Percentiles rank a stretch among this genome's conserved stretches.
Evolutionary conservation across 2,888 invertebrate genomes (phyloP).

Genomic region (Phengaris alcon): DNA sequence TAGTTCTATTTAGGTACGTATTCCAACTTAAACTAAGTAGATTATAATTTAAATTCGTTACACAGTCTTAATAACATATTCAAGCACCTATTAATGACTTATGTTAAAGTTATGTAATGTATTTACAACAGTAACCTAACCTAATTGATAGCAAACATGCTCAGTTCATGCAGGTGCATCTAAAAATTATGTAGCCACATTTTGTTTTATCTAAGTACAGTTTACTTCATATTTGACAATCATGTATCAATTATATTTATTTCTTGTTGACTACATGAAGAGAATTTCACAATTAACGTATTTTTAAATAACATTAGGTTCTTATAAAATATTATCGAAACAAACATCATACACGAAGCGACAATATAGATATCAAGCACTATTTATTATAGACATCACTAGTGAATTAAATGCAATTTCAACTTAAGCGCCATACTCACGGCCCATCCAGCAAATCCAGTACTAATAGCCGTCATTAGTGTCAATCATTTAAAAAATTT

Average conservation of each 20-base stretch:
- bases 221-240: background rate
- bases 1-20: conserved; percentile 20
- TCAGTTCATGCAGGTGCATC: background rate
- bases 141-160: background rate
- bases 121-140: conserved; percentile 21
- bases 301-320: no score
- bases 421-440: no score
- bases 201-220: background rate
- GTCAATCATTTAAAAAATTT: no score
- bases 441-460: no score
- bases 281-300: no score
- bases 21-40: conserved; percentile 42
- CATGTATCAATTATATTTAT: no score
- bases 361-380: background rate
- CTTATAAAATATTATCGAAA: no score
- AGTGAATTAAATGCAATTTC: background rate
- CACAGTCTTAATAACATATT: conserved; percentile 68
- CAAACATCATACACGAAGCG: background rate
- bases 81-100: conserved; percentile 66
- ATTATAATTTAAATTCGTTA: conserved; percentile 71
- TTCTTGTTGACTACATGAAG: no score
- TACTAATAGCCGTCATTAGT: no score
- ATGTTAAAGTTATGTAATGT: conserved; percentile 36
- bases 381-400: background rate
- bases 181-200: background rate